Evolutionary conservation across 2,888 invertebrate genomes (phyloP).

Genomic region (Xanthorhoe designata): DNA sequence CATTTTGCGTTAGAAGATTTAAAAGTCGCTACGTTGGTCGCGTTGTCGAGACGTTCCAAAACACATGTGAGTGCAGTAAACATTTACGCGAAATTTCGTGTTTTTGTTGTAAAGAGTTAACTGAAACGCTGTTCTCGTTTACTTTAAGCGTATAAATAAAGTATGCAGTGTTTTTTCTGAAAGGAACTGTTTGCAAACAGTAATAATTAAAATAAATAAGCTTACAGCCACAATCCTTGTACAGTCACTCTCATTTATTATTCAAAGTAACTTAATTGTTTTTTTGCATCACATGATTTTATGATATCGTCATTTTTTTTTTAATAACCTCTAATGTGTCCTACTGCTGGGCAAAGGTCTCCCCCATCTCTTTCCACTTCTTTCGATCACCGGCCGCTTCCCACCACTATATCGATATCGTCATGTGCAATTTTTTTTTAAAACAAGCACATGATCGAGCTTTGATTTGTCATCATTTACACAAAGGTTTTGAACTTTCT

Average conservation of each 20-base stretch:
- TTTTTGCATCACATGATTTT: no score
- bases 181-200: not conserved
- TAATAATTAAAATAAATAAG: not conserved
- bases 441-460: no score
- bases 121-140: not conserved
- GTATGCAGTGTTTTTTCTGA: not conserved
- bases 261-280: no score
- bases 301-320: no score
- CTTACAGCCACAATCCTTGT: not conserved
- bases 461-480: no score
- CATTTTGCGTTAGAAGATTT: not conserved
- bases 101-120: constrained; percentile 1
- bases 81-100: not conserved
- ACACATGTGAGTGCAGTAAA: not conserved
- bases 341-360: no score
- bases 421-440: no score
- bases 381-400: no score
- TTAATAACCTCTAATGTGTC: no score
- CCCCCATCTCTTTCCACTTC: no score
- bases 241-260: not conserved
- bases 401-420: no score
- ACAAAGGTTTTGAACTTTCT: not conserved
- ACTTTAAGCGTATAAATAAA: not conserved
- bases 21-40: not conserved
- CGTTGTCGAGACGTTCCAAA: not conserved